These are phyloP conservation scores for Arion vulgaris DNA, from an alignment of 1,140 invertebrate genomes.

Conservation along the genomic window DNA sequence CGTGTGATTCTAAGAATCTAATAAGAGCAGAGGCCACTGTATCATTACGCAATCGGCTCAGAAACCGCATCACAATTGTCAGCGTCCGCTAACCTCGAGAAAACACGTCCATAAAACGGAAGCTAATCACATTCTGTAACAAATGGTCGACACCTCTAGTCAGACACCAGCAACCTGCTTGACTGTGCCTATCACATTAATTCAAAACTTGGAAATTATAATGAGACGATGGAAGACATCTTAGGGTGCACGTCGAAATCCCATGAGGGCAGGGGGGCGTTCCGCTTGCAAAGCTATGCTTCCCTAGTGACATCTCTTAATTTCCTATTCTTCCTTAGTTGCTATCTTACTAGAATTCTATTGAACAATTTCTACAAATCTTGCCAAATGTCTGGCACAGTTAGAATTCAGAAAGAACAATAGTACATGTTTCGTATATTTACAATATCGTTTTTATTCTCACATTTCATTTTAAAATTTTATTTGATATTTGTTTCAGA, in stretches of 20 bases:
- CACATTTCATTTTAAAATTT: no score
- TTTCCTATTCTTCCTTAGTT: constrained; percentile 8
- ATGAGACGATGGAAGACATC: neutral
- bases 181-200: neutral
- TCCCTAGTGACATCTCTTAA: neutral
- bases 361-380: neutral
- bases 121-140: constrained; percentile 1
- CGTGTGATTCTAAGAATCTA: neutral
- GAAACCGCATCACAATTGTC: neutral
- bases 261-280: neutral
- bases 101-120: neutral
- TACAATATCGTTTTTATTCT: no score
- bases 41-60: neutral
- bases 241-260: neutral
- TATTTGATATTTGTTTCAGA: no score
- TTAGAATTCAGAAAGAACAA: neutral
- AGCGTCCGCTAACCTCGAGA: neutral
- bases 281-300: neutral
- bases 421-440: no score
- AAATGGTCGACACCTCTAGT: neutral
- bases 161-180: neutral
- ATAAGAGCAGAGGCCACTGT: neutral
- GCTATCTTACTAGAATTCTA: neutral
- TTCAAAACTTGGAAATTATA: constrained; percentile 17
- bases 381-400: neutral